These are phyloP conservation scores for Anarsia innoxiella DNA, from an alignment of 2,888 invertebrate species.

Conservation along the genomic window DNA sequence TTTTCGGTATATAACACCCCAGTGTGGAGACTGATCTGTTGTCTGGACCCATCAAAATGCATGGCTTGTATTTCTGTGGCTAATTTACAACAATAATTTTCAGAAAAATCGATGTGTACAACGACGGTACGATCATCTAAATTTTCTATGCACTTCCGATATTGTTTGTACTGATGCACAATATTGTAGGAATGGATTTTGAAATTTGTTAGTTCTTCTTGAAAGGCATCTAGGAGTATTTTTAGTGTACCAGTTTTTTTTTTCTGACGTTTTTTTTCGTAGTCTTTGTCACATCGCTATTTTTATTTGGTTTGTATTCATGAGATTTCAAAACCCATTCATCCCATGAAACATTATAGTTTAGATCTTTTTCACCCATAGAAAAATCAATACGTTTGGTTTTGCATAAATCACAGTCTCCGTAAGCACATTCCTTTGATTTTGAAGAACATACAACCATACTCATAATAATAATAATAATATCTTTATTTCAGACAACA, in stretches of 20 bases:
- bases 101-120: conserved; percentile 11
- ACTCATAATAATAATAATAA: not conserved
- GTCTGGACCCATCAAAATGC: conserved; percentile 13
- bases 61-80: conserved; percentile 12
- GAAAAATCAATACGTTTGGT: conserved; percentile 3
- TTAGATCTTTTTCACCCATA: conserved; percentile 3
- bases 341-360: conserved; percentile 6
- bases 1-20: conserved; percentile 3
- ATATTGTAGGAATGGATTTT: conserved; percentile 11
- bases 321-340: conserved; percentile 8
- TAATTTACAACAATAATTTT: conserved; percentile 13
- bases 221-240: conserved; percentile 2
- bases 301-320: conserved; percentile 9
- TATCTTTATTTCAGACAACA: not conserved
- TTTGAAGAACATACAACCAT: conserved; percentile 7
- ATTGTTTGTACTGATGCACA: conserved; percentile 6
- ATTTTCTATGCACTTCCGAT: conserved; percentile 7
- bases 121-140: conserved; percentile 3
- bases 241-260: conserved; percentile 6
- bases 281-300: conserved; percentile 1
- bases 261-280: conserved; percentile 7
- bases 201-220: conserved; percentile 6
- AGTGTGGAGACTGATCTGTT: conserved; percentile 14
- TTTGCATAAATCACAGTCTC: conserved; percentile 8
- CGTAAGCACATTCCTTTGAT: conserved; percentile 8